Evolutionary conservation across 2,797 vertebrate genomes (phyloP).

Genomic region (Spizella passerina): DNA sequence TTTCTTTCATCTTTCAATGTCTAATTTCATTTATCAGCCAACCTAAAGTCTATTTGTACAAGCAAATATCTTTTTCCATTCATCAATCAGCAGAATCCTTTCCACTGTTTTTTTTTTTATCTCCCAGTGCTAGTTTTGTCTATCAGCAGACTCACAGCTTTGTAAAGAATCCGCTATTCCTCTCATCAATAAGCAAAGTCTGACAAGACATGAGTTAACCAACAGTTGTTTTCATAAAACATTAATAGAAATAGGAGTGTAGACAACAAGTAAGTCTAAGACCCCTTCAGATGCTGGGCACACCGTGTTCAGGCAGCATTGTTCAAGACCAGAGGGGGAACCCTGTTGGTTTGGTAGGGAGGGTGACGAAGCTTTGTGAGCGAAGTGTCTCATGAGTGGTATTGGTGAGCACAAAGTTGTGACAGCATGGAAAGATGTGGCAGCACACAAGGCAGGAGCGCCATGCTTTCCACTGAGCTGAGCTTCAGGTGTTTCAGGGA

Average conservation of each 20-base stretch:
- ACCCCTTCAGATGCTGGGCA: background rate
- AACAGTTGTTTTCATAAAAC: background rate
- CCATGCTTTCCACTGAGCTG: accelerated
- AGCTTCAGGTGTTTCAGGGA: background rate
- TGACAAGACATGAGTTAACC: background rate
- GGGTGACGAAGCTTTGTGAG: background rate
- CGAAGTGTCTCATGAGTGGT: background rate
- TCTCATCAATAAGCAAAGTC: background rate
- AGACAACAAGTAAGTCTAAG: background rate
- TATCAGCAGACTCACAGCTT: background rate
- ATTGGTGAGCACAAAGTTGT: background rate
- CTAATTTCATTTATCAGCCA: background rate
- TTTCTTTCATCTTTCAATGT: background rate
- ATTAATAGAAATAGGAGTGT: background rate
- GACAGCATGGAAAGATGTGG: no score
- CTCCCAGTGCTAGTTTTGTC: background rate
- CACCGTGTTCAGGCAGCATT: accelerated
- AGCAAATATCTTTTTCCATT: background rate
- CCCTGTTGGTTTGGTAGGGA: background rate
- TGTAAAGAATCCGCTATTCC: background rate
- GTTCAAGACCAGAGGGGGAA: background rate
- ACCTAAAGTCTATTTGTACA: background rate
- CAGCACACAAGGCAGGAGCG: accelerated
- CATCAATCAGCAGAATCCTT: background rate
- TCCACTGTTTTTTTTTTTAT: background rate